Evolutionary conservation across 2,113 vertebrate genomes (phyloP).

Genomic region (Papio anubis): DNA sequence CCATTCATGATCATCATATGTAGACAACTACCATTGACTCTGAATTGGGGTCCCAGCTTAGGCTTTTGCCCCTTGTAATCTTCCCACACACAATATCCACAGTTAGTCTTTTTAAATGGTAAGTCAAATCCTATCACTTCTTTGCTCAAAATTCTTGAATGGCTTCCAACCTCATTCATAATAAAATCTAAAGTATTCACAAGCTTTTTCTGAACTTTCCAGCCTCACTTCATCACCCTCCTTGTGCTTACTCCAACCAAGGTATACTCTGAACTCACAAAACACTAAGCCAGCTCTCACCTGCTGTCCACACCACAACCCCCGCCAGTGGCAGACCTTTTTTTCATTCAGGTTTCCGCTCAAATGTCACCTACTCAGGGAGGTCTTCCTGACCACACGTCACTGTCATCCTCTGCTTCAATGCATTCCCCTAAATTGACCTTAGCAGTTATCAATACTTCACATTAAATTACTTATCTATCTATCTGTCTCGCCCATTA

Average conservation of each 20-base stretch:
- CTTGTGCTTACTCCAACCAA: background rate
- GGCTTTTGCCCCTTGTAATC: background rate
- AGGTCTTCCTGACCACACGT: background rate
- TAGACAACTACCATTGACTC: background rate
- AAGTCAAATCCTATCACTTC: background rate
- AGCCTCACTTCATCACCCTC: fast-evolving
- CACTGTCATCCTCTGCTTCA: background rate
- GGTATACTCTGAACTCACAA: background rate
- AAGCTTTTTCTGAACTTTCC: background rate
- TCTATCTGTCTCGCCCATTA: background rate
- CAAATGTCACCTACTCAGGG: background rate
- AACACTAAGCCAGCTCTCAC: background rate
- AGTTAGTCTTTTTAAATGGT: background rate
- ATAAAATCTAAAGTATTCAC: background rate
- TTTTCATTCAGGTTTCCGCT: background rate
- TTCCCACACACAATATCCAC: background rate
- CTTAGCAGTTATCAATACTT: background rate
- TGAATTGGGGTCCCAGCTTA: background rate
- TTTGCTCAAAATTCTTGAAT: background rate
- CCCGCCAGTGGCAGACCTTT: background rate
- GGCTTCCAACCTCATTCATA: background rate
- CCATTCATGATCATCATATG: background rate
- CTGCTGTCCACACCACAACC: background rate
- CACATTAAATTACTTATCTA: background rate
- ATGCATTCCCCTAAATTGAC: no score